Evolutionary conservation across 2,888 invertebrate genomes (phyloP), one percentile per base, ranked within the genome.

Genomic region (Lordiphosa andalusiaca): DNA sequence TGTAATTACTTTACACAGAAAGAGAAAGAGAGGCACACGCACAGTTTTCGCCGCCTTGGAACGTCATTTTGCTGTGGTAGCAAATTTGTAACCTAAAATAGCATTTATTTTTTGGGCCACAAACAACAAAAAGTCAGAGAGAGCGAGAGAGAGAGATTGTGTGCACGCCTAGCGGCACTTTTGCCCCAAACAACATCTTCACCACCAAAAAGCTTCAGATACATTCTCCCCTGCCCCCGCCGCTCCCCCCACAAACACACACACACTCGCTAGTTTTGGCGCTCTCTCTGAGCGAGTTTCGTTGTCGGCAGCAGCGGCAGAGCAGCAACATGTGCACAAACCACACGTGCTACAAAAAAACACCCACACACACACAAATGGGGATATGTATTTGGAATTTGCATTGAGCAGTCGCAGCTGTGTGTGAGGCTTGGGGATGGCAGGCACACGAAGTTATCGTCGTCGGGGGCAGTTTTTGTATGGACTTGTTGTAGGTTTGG

Each of bases 301-400:
- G 23, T 23, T 10, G 49, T 38, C 21, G 47, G 1, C 44, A 4
- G 16, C 42, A 50, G 57, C 41, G 30, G 36, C 16, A 59, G 50
- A 61, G 53, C 76, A 80, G 78, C 78, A 80, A 80, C 78, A 80
- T 80, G 78, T 80, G 78, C 78, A 78, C 78, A 84, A 78, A 84
- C 84, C 82, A 78, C 78, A 80, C 78, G 78, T 80, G 78, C 84
- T 80, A 82, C 82, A 84, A 73, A 83, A 78, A 78, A 76, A 67
- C 54, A 71, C 53, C 60, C 61, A 54, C 59, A 66, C 25, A 63
- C 41, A 63, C 52, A 50, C 38, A 13, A 30, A 40, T 33, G 39
- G 21, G 36, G n/a, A 37, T 30, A 46, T 69, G 72, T 71, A 73
- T 77, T 72, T 74, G 82, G 75, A 82, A 80, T 80, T 80, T 84